Conservation (phyloP, 2,888 invertebrate genomes). For the Phalangium opilio region DNA sequence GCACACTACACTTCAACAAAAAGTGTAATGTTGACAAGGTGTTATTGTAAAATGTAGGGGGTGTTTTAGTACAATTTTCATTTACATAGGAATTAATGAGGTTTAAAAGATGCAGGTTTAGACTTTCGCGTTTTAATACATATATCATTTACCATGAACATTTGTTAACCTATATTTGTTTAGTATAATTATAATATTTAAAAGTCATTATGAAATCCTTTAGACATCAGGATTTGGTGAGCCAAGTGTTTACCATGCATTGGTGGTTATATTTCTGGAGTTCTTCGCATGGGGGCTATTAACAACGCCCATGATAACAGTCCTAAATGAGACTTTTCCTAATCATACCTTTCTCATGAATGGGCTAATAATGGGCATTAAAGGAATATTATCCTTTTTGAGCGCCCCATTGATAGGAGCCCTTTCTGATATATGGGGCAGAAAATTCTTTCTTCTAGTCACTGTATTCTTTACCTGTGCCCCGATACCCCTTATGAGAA, state of each 20-base stretch:
- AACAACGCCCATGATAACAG: conserved; percentile 89
- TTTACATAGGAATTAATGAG: not conserved
- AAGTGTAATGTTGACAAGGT: no score
- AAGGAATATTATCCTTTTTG: conserved; percentile 92
- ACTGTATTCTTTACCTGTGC: conserved; percentile 98
- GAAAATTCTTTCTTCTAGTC: conserved; percentile 91
- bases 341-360: conserved; percentile 99
- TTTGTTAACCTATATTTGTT: no score
- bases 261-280: conserved; percentile 98
- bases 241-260: conserved; percentile 94
- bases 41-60: not conserved
- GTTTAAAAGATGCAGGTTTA: no score
- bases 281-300: conserved; percentile 99
- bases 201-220: no score
- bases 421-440: conserved; percentile 93
- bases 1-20: no score
- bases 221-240: conserved; percentile 48
- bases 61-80: not conserved
- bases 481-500: conserved; percentile 95
- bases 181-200: no score
- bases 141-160: no score
- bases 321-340: conserved; percentile 92
- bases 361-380: conserved; percentile 96
- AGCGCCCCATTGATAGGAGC: conserved; percentile 95
- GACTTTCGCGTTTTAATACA: no score